Conservation (phyloP, 2,113 vertebrate genomes). For the Cottus gobio region DNA sequence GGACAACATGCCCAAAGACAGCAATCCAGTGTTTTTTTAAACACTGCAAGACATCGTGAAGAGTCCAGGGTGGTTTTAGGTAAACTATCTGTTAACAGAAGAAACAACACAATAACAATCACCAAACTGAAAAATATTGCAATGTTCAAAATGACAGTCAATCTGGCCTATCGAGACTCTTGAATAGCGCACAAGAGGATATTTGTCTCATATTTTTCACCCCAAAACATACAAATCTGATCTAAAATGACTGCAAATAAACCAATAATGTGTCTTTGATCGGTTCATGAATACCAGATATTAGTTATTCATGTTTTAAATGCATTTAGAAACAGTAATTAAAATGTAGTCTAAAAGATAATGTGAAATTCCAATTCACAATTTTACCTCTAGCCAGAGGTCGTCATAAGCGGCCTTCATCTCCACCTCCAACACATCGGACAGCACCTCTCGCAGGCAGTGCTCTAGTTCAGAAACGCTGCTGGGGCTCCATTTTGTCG, state of each 20-base stretch:
- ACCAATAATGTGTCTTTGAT: neutral
- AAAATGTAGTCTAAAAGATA: neutral
- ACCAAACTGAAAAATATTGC: neutral
- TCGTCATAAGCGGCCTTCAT: constrained; percentile 91
- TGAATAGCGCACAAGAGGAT: neutral
- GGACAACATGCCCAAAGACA: constrained; percentile 89
- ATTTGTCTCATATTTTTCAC: neutral
- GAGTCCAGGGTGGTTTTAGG: constrained; percentile 92
- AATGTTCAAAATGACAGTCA: neutral
- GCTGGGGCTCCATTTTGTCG: constrained; percentile 58
- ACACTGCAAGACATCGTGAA: constrained; percentile 87
- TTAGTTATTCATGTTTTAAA: neutral
- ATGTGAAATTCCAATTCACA: neutral
- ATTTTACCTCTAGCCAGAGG: constrained; percentile 89
- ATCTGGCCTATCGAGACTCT: too few relatives aligned
- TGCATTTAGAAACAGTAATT: neutral
- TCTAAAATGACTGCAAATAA: neutral
- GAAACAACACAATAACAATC: neutral
- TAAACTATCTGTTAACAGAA: constrained; percentile 85
- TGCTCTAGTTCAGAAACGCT: constrained; percentile 84
- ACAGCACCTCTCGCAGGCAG: constrained; percentile 87
- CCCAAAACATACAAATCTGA: neutral
- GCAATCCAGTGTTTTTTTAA: constrained; percentile 94
- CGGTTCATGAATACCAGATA: neutral
- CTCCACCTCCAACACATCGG: constrained; percentile 90